Evolutionary conservation across 2,797 vertebrate species (phyloP).

Genomic region (Neostethus bicornis): DNA sequence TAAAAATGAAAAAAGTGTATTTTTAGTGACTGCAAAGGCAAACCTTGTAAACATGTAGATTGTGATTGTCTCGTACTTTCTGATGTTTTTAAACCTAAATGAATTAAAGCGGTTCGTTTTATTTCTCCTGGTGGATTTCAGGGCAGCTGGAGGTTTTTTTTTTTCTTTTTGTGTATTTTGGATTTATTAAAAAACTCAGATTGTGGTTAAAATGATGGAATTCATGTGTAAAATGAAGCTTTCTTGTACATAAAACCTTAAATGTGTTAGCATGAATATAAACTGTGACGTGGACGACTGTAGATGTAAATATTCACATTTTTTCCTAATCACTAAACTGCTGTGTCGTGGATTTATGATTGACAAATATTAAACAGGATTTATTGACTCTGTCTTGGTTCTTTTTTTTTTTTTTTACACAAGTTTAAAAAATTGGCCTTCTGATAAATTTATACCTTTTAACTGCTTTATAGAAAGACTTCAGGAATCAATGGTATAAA

Average conservation of each 20-base stretch:
- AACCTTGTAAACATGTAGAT: slow-evolving; percentile 86
- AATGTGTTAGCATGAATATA: slow-evolving; percentile 92
- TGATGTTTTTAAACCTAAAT: slow-evolving; percentile 84
- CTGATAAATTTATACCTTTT: no score
- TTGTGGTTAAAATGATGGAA: slow-evolving; percentile 59
- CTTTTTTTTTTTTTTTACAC: slow-evolving; percentile 5
- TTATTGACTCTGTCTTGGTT: slow-evolving; percentile 62
- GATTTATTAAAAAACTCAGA: slow-evolving; percentile 81
- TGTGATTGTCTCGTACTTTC: slow-evolving; percentile 87
- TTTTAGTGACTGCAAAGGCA: slow-evolving; percentile 84
- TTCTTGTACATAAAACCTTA: slow-evolving; percentile 83
- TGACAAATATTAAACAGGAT: slow-evolving; percentile 84
- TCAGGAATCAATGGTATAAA: no score
- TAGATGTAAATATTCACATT: slow-evolving; percentile 93
- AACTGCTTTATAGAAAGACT: no score
- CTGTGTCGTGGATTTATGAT: slow-evolving; percentile 95
- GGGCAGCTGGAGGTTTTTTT: slow-evolving; percentile 72
- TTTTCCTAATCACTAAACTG: slow-evolving; percentile 85
- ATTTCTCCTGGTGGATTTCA: slow-evolving; percentile 71
- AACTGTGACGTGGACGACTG: slow-evolving; percentile 86
- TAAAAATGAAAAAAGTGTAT: slow-evolving; percentile 25
- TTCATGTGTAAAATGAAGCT: slow-evolving; percentile 84
- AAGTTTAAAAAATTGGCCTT: no score
- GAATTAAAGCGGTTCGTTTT: slow-evolving; percentile 37
- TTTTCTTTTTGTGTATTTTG: slow-evolving; percentile 85